Evolutionary conservation across 2,888 invertebrate genomes (phyloP), one percentile per base, ranked within the genome.

Genomic region (Cepaea hortensis): DNA sequence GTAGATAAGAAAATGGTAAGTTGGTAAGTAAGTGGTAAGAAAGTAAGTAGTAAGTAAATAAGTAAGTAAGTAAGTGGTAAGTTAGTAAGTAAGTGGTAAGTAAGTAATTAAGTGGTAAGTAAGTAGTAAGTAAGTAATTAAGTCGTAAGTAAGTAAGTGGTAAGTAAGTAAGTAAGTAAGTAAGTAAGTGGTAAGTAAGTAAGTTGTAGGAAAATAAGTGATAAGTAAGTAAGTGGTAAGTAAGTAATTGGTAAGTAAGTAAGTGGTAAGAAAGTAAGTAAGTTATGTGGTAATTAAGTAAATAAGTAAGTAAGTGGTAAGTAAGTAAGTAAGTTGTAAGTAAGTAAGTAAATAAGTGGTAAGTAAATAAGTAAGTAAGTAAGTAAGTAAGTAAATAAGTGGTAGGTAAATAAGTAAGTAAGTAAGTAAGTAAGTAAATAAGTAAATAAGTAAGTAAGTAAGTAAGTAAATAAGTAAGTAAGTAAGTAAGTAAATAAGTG

Each of bases 41-140:
- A 70, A 82, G 82, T 82, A 70, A 82, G 82, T 82, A 82, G 82
- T 82, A 70, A 82, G 82, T 82, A 70, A 65, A 70, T 82, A 46
- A 70, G 82, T 82, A 65, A 65, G 65, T 65, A 65, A 65, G 0
- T 65, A 65, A 65, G 65, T 65, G 18, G 65, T 65, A 65, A 65
- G 65, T 65, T 1, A 65, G 65, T n/a, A 13, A 65, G 18, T 9
- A 13, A 65, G 18, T 35, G 35, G 65, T 65, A 1, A 65, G 65
- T 65, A 65, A 65, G 65, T n/a, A n/a, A n/a, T n/a, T 65, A 65
- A 65, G 65, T 65, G 18, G 65, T 65, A 1, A 65, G 65, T 65
- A 65, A 65, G 65, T 65, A 65, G 65, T 65, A 65, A 65, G 2
- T 65, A 1, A 65, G 65, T 65, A 65, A 65, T 1, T 65, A 65